Evolutionary conservation across 2,113 vertebrate species (phyloP).

Genomic region (Paraplagusia blochii): DNA sequence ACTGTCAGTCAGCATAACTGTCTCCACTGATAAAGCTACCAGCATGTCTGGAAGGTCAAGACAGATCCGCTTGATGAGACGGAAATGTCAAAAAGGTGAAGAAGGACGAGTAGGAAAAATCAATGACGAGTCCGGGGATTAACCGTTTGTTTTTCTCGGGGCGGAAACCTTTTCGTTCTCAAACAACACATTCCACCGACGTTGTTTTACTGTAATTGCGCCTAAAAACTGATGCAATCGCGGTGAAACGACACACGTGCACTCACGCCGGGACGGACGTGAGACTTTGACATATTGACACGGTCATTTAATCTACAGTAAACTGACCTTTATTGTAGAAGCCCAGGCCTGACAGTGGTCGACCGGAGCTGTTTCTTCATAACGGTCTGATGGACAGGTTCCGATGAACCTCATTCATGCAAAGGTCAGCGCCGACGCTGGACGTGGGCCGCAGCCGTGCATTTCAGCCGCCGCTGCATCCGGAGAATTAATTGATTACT

Average conservation of each 20-base stretch:
- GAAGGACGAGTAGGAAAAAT: neutral
- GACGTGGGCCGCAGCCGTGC: neutral
- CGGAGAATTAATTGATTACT: neutral
- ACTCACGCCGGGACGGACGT: neutral
- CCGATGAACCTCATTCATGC: constrained; percentile 5
- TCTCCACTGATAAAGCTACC: constrained; percentile 49
- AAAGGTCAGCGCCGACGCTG: constrained; percentile 18
- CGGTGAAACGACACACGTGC: constrained; percentile 5
- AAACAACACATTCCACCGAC: neutral
- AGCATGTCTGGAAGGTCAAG: constrained; percentile 49
- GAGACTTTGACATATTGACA: constrained; percentile 12
- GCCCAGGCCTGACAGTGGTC: constrained; percentile 17
- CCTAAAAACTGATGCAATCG: constrained; percentile 11
- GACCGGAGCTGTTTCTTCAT: constrained; percentile 15
- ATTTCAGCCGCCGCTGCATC: neutral
- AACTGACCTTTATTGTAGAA: constrained; percentile 33
- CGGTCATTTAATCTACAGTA: constrained; percentile 24
- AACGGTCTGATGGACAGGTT: constrained; percentile 10
- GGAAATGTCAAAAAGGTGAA: constrained; percentile 12
- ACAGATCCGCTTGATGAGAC: constrained; percentile 43
- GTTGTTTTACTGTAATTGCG: neutral
- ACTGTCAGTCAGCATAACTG: constrained; percentile 65
- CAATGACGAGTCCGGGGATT: constrained; percentile 7
- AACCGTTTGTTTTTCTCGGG: neutral
- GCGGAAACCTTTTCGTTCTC: constrained; percentile 5